These are phyloP conservation scores for Cordilura impudica DNA, from an alignment of 2,888 invertebrate species.

Conservation along the genomic window DNA sequence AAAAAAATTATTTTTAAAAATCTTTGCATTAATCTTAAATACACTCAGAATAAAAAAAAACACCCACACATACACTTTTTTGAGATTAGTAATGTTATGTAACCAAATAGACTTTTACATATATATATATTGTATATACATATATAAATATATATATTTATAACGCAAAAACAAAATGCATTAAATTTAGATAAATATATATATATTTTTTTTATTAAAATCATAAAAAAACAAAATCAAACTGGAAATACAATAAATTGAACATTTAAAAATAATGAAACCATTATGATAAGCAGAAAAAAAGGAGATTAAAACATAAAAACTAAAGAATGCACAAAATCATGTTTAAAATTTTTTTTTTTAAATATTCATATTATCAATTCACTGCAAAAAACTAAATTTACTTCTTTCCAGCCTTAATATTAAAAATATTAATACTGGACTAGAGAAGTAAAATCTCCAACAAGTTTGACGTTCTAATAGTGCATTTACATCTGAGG, in stretches of 20 bases:
- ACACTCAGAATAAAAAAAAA: constrained; percentile 37
- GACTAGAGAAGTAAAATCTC: no score
- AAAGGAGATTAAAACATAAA: no score
- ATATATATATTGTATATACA: constrained; percentile 30
- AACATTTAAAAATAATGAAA: no score
- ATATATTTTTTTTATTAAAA: background rate
- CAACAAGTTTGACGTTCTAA: no score
- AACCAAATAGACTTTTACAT: constrained; percentile 53
- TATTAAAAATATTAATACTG: no score
- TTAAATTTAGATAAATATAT: constrained; percentile 15
- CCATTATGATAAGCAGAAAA: no score
- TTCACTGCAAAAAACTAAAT: no score
- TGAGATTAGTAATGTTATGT: constrained; percentile 55
- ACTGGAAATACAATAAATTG: background rate
- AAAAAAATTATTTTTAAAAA: constrained; percentile 8
- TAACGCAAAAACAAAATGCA: background rate
- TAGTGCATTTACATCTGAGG: no score
- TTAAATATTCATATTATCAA: no score
- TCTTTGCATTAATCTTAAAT: constrained; percentile 36
- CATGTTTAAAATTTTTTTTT: no score
- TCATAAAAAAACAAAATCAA: constrained; percentile 13
- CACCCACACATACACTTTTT: constrained; percentile 38
- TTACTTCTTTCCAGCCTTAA: no score
- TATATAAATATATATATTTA: constrained; percentile 32
- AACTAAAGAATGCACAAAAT: no score